Base-by-base conservation (phyloP, 2,888 invertebrate species). In the Philereme vetulata region DNA sequence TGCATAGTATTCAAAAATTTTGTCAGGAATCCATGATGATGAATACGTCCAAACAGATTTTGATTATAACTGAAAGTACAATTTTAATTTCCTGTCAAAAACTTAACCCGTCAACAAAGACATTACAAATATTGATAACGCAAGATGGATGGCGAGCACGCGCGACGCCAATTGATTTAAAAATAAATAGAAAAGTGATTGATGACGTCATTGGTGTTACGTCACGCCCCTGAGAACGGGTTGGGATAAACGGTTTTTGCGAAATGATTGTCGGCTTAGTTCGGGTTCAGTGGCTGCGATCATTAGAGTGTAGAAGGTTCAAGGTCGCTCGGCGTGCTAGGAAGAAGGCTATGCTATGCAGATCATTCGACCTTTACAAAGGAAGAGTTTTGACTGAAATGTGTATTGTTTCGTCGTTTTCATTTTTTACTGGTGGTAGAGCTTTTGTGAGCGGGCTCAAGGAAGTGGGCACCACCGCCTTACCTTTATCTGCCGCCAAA, bases 81-180 rank as follows among this genome's bases (percentile, higher is more conserved):
- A 35, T 8, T 66, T 72, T 72, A 66, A 84, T 83, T 82, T 82
- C 78, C 84, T 75, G 71, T 67, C 65, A 67, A 67, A 69, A 68
- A 58, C 70, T 72, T 67, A 78, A 76, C 75, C 75, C 78, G 77
- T 77, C 73, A 67, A 57, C 74, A 75, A 79, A 78, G 7, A 8
- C 38, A 38, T 38, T 38, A 80, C 78, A 82, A 84, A 84, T 83
- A 86, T 86, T 86, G 90, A 91, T 91, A 91, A 86, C 81, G 69
- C 72, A 86, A 90, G 91, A 92, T 90, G 88, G 88, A 92, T 92
- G 84, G 65, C 36, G 66, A 75, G 65, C 90, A 90, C 90, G 90
- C 87, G 90, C 86, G 81, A 61, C 77, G 66, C 82, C 84, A 90
- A 91, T 91, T 91, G 91, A 91, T 92, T 92, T 85, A 85, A 86